phyloP scores from a whole-genome alignment of 2,113 vertebrate species.

The Abramis brama region DNA sequence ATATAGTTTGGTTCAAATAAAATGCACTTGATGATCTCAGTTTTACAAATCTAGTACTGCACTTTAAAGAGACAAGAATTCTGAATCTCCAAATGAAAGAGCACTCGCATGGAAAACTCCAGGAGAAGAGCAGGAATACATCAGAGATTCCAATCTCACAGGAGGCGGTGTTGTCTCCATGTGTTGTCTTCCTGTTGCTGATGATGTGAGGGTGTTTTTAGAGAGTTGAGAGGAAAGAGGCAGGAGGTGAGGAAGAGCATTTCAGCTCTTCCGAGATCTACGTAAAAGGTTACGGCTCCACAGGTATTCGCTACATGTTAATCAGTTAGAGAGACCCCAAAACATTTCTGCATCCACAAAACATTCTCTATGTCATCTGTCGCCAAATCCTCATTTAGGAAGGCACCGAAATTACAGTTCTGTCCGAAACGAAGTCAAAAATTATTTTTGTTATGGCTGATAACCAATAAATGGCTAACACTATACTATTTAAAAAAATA shows the following conservation, averaged over 20 bases:
- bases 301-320: constrained; percentile 39
- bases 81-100: not conserved
- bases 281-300: constrained; percentile 52
- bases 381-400: not conserved
- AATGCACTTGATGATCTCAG: not conserved
- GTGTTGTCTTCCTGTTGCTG: constrained; percentile 26
- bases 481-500: not conserved
- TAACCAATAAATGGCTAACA: not conserved
- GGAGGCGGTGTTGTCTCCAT: constrained; percentile 3
- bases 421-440: not conserved
- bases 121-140: constrained; percentile 2
- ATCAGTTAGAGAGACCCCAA: constrained; percentile 9
- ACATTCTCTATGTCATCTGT: not conserved
- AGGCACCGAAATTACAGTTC: not conserved
- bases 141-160: constrained; percentile 4
- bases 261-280: constrained; percentile 46
- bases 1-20: not conserved
- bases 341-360: constrained; percentile 4
- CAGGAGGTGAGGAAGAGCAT: constrained; percentile 14
- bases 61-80: not conserved
- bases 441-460: not conserved
- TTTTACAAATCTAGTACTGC: not conserved
- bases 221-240: constrained; percentile 43
- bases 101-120: not conserved
- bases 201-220: constrained; percentile 48